Conservation (phyloP, 2,888 invertebrate species). For the Nesidiocoris tenuis region DNA sequence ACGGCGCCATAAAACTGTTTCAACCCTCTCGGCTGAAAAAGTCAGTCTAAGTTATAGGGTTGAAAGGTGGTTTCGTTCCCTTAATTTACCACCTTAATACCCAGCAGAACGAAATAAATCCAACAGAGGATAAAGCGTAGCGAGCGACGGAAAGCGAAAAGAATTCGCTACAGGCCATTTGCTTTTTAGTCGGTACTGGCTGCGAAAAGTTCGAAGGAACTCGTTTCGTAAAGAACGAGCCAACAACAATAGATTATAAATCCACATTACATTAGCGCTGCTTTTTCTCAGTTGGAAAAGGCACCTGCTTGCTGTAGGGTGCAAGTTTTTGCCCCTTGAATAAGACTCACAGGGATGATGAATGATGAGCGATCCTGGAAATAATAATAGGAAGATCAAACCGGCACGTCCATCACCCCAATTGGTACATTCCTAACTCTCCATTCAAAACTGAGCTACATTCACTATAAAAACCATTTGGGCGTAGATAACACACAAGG, state of each 20-base stretch:
- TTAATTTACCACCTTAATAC: conserved; percentile 10
- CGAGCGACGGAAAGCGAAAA: too few species aligned
- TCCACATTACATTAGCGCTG: conserved; percentile 30
- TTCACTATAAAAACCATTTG: too few species aligned
- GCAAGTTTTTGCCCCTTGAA: too few species aligned
- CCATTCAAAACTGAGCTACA: too few species aligned
- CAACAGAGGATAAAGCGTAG: background rate
- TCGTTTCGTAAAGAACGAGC: conserved; percentile 29
- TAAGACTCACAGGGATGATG: background rate
- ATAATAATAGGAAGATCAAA: too few species aligned
- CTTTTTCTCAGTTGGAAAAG: background rate
- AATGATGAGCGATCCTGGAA: background rate
- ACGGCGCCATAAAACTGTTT: background rate
- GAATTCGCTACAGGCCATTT: conserved; percentile 12
- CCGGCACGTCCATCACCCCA: too few species aligned
- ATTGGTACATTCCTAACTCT: too few species aligned
- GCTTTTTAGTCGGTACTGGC: background rate
- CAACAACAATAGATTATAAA: conserved; percentile 39
- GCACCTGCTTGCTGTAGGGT: background rate
- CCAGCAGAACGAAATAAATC: conserved; percentile 19
- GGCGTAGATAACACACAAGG: too few species aligned
- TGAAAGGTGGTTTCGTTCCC: background rate
- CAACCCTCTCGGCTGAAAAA: background rate
- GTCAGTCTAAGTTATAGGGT: background rate
- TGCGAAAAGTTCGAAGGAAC: background rate